Conservation (phyloP, 2,888 invertebrate species). For the Scrobipalpa atriplicella region DNA sequence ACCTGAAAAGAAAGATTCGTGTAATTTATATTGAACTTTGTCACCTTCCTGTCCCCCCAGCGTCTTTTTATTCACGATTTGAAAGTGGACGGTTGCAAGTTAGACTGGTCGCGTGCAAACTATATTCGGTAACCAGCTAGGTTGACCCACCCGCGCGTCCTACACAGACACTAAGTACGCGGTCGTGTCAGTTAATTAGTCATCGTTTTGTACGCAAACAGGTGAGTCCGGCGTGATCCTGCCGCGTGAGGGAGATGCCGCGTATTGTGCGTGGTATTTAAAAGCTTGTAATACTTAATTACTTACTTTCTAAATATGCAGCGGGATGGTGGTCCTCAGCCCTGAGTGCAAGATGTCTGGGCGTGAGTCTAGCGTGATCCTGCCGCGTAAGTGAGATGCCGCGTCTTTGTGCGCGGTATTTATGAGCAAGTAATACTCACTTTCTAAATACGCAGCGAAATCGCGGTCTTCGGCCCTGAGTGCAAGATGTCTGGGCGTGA, state of each 20-base stretch:
- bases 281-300: no score
- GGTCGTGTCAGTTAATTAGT: no score
- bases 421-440: no score
- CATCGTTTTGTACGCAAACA: no score
- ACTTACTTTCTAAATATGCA: slow-evolving; percentile 95
- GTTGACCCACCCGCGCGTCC: no score
- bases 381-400: slow-evolving; percentile 91
- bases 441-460: slow-evolving; percentile 94
- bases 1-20: slow-evolving; percentile 60
- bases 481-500: slow-evolving; percentile 92
- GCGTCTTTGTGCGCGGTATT: no score
- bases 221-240: slow-evolving; percentile 92
- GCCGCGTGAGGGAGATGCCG: slow-evolving; percentile 91
- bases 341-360: slow-evolving; percentile 90
- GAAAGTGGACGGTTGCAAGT: background rate
- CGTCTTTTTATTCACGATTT: background rate
- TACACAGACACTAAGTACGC: no score
- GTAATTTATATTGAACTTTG: background rate
- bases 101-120: no score
- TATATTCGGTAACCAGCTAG: no score
- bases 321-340: slow-evolving; percentile 95
- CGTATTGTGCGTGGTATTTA: no score
- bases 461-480: slow-evolving; percentile 93
- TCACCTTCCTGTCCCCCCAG: background rate
- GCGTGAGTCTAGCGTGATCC: slow-evolving; percentile 92